A percentile compares a stretch with the other conserved stretches of the same genome.
These are phyloP conservation scores for Tetraneura akinire DNA, from an alignment of 1,140 invertebrate species.

Conservation along the genomic window DNA sequence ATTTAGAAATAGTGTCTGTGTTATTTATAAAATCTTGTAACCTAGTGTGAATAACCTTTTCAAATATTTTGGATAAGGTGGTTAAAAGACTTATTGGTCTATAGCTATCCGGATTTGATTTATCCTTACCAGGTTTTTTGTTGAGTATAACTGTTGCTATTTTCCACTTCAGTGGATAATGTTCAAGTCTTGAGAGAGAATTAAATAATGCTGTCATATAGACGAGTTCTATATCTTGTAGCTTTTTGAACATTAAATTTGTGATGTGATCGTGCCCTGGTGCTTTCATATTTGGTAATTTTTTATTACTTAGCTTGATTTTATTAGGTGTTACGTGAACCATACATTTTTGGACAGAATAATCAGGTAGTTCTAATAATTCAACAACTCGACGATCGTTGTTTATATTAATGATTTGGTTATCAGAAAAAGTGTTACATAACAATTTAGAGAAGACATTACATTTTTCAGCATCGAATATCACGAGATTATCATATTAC, in stretches of 20 bases:
- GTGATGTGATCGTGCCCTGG: not conserved
- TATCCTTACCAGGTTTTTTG: not conserved
- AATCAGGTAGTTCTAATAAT: not conserved
- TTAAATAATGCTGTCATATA: no score
- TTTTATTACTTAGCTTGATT: not conserved
- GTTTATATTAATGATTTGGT: not conserved
- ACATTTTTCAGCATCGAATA: not conserved
- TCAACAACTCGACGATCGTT: not conserved
- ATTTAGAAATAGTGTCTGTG: not conserved
- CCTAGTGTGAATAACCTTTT: not conserved
- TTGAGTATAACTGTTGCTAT: not conserved
- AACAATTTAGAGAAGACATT: not conserved
- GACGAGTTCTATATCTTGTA: no score
- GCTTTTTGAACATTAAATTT: no score
- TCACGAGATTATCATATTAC: no score
- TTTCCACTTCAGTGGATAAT: not conserved
- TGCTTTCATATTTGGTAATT: not conserved
- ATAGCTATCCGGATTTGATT: not conserved
- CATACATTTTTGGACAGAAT: not conserved
- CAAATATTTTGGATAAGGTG: not conserved
- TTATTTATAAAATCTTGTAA: not conserved
- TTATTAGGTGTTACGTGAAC: not conserved
- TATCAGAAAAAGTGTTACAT: not conserved
- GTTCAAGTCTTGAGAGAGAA: no score
- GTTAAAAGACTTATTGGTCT: not conserved